A percentile compares a stretch with the other conserved stretches of the same genome.
phyloP scores from a whole-genome alignment of 1,140 invertebrate species.

The Araneus ventricosus region DNA sequence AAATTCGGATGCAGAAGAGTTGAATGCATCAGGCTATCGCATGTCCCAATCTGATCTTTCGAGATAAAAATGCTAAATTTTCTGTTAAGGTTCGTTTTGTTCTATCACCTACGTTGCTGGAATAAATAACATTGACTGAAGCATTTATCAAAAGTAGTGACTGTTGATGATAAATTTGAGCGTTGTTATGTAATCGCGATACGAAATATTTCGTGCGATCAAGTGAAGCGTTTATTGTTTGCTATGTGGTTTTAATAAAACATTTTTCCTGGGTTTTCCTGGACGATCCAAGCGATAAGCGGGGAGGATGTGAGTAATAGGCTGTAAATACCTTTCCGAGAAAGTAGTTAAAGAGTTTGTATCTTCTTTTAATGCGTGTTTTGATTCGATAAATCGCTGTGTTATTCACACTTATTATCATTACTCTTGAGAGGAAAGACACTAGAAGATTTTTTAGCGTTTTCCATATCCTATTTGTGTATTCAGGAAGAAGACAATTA shows the following conservation, averaged over 20 bases:
- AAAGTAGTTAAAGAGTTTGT: no score
- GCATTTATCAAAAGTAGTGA: slow-evolving; percentile 35
- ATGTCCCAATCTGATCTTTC: slow-evolving; percentile 50
- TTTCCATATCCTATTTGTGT: no score
- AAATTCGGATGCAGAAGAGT: slow-evolving; percentile 46
- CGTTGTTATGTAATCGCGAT: slow-evolving; percentile 1
- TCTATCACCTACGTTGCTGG: not conserved
- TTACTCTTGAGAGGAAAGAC: no score
- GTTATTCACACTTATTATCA: no score
- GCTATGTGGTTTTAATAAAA: slow-evolving; percentile 35
- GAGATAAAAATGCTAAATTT: slow-evolving; percentile 1
- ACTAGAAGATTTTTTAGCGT: no score
- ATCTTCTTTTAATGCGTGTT: no score
- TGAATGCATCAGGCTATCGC: slow-evolving; percentile 58
- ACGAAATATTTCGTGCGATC: slow-evolving; percentile 23
- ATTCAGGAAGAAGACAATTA: no score
- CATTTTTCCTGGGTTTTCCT: not conserved
- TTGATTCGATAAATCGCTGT: no score
- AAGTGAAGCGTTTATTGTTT: not conserved
- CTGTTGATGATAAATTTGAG: slow-evolving; percentile 33
- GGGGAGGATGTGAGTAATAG: not conserved
- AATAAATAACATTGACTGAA: slow-evolving; percentile 47
- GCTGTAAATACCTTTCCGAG: not conserved
- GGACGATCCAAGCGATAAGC: not conserved
- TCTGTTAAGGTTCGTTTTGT: slow-evolving; percentile 40